phyloP scores from a whole-genome alignment of 2,113 vertebrate genomes.

The Lasiurus cinereus region DNA sequence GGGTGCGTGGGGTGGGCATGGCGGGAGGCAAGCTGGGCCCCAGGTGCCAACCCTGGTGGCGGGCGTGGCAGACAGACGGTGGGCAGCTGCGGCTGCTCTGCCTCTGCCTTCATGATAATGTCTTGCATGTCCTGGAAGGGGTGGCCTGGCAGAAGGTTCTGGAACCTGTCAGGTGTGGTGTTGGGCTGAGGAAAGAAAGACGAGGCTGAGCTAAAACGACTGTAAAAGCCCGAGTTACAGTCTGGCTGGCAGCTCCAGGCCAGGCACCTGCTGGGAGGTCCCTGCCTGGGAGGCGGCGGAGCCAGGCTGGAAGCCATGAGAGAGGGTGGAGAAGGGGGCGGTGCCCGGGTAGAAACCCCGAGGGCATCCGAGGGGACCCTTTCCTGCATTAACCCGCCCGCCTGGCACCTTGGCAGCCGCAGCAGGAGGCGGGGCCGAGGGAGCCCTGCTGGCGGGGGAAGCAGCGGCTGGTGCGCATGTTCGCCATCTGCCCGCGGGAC shows the following conservation, averaged over 20 bases:
- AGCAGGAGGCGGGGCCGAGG: neutral
- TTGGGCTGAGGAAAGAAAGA: neutral
- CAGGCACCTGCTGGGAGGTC: neutral
- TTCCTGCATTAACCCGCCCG: neutral
- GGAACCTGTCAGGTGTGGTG: neutral
- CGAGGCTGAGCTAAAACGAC: rapidly evolving
- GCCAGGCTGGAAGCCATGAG: neutral
- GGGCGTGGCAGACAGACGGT: rapidly evolving
- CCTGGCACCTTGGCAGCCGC: constrained; percentile 27
- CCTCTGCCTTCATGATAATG: rapidly evolving
- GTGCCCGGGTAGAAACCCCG: neutral
- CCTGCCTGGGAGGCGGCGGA: neutral
- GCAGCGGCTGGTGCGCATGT: constrained; percentile 84
- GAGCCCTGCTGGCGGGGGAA: constrained; percentile 62
- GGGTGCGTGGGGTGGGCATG: rapidly evolving
- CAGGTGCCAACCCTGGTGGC: rapidly evolving
- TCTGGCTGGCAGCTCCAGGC: neutral
- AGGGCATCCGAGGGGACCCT: rapidly evolving
- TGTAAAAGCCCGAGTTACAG: rapidly evolving
- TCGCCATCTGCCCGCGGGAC: constrained; percentile 79
- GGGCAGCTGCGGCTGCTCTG: too few relatives aligned
- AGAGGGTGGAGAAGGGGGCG: rapidly evolving
- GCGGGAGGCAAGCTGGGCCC: neutral
- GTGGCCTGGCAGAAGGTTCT: neutral
- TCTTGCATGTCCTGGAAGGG: neutral